These are phyloP conservation scores for Thymallus thymallus DNA, from an alignment of 2,113 vertebrate genomes.

Conservation along the genomic window DNA sequence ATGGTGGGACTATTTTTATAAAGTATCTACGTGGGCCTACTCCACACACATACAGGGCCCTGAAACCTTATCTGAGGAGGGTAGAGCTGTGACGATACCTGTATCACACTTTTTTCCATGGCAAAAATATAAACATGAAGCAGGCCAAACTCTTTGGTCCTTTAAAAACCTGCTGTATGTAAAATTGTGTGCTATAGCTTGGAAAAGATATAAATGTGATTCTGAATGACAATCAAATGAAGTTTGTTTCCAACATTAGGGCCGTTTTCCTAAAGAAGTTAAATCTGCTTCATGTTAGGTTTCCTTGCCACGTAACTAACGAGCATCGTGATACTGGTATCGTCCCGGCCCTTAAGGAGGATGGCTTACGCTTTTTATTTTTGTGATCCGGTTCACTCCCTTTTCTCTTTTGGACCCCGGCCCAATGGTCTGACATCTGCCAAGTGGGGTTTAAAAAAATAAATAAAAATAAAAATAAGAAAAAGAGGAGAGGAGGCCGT, in stretches of 20 bases:
- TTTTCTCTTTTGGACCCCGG: conserved; percentile 49
- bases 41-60: conserved; percentile 8
- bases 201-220: too few species aligned
- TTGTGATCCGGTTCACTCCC: conserved; percentile 49
- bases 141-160: too few species aligned
- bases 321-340: too few species aligned
- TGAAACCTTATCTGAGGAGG: conserved; percentile 57
- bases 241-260: too few species aligned
- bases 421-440: conserved; percentile 67
- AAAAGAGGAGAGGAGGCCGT: conserved; percentile 35
- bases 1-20: conserved; percentile 69
- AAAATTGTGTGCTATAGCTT: too few species aligned
- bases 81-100: conserved; percentile 4
- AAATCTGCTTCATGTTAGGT: too few species aligned
- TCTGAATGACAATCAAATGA: too few species aligned
- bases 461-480: background rate
- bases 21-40: conserved; percentile 13
- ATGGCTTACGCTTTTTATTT: conserved; percentile 59
- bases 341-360: conserved; percentile 40
- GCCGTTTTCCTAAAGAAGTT: too few species aligned
- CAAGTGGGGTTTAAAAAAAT: conserved; percentile 59
- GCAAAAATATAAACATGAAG: too few species aligned
- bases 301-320: too few species aligned
- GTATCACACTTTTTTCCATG: too few species aligned
- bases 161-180: too few species aligned